A percentile compares a stretch with the other conserved stretches of the same genome.
phyloP scores from a whole-genome alignment of 92 coral and sea anemone genomes.

The Epizoanthus ramosus region DNA sequence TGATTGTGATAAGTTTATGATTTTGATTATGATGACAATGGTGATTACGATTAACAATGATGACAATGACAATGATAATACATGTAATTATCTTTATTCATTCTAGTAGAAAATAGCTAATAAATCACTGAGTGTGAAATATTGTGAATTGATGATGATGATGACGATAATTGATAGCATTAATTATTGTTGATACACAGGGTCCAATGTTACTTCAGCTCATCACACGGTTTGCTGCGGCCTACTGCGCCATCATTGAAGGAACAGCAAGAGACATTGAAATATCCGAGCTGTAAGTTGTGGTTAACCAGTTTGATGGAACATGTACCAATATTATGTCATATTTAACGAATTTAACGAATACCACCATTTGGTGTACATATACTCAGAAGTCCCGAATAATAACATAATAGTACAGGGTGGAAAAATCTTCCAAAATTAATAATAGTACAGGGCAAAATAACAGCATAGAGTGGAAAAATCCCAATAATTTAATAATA shows the following conservation, averaged over 20 bases:
- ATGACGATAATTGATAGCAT: neutral
- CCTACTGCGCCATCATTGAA: conserved; percentile 95
- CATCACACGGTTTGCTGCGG: conserved; percentile 90
- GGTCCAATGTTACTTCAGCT: conserved; percentile 93
- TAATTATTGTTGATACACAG: conserved; percentile 32
- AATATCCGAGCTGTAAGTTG: conserved; percentile 93
- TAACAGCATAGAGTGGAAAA: too few relatives aligned
- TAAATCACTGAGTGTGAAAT: too few relatives aligned
- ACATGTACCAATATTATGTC: too few relatives aligned
- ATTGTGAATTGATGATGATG: neutral
- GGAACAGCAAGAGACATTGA: conserved; percentile 95
- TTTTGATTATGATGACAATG: neutral
- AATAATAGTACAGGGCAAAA: too few relatives aligned
- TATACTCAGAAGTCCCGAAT: too few relatives aligned
- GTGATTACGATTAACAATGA: neutral
- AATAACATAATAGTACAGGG: too few relatives aligned
- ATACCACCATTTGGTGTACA: too few relatives aligned
- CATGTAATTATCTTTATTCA: neutral
- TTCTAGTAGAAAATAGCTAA: too few relatives aligned
- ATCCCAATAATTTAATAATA: too few relatives aligned
- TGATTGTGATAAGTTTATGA: neutral
- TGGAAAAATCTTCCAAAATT: too few relatives aligned
- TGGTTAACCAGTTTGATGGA: neutral
- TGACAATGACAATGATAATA: too few relatives aligned
- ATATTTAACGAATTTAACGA: too few relatives aligned